Evolutionary conservation across 2,797 vertebrate genomes (phyloP).

Genomic region (Anabas testudineus): DNA sequence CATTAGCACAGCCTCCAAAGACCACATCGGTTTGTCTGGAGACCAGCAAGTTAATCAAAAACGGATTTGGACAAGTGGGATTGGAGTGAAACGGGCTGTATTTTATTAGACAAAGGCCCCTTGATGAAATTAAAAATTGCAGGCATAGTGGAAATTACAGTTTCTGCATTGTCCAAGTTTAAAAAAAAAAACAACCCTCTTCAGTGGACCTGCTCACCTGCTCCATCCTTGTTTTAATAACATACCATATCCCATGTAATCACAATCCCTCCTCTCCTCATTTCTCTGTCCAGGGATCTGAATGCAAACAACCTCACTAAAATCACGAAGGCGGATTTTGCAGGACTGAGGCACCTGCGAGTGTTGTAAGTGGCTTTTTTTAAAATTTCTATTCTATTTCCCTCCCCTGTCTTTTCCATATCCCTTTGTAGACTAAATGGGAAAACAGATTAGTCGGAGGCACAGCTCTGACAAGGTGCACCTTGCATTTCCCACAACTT

Average conservation of each 20-base stretch:
- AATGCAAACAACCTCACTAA: conserved; percentile 99
- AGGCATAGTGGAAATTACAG: conserved; percentile 27
- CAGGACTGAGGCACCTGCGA: conserved; percentile 93
- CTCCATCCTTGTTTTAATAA: conserved; percentile 22
- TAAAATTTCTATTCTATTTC: not conserved
- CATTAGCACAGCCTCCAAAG: conserved; percentile 65
- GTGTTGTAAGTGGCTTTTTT: conserved; percentile 92
- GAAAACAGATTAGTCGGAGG: conserved; percentile 1
- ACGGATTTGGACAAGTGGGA: conserved; percentile 80
- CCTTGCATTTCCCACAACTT: conserved; percentile 23
- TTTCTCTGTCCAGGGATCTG: conserved; percentile 89
- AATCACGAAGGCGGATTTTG: conserved; percentile 96
- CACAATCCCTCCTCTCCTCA: not conserved
- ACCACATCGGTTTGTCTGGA: conserved; percentile 76
- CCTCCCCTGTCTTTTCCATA: not conserved
- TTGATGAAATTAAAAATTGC: conserved; percentile 55
- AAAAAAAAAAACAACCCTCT: not conserved
- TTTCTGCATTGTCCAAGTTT: conserved; percentile 30
- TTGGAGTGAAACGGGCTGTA: conserved; percentile 59
- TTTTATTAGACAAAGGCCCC: conserved; percentile 54
- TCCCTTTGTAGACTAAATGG: not conserved
- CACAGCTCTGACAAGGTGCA: conserved; percentile 16
- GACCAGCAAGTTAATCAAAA: conserved; percentile 82
- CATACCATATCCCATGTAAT: conserved; percentile 5
- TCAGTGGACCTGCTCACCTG: not conserved